Evolutionary conservation across 2,113 vertebrate species (phyloP).

Genomic region (Platanista minor): DNA sequence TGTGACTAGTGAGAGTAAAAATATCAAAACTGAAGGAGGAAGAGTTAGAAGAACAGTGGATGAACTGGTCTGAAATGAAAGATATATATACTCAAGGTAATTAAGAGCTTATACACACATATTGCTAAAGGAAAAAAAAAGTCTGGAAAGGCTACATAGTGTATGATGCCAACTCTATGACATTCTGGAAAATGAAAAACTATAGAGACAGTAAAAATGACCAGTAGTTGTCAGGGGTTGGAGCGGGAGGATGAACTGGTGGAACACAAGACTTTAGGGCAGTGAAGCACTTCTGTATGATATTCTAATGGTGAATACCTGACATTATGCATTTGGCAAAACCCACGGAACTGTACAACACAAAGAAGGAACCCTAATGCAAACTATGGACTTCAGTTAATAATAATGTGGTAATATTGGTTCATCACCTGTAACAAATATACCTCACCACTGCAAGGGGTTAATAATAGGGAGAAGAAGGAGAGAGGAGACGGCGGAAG

Average conservation of each 20-base stretch:
- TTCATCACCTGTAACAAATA: neutral
- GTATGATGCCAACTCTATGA: neutral
- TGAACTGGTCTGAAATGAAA: neutral
- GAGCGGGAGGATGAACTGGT: neutral
- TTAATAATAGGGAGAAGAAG: neutral
- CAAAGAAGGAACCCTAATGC: neutral
- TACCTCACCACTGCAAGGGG: no score
- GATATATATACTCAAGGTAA: neutral
- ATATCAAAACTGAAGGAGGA: neutral
- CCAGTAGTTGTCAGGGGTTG: neutral
- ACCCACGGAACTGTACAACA: fast-evolving
- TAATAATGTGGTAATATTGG: neutral
- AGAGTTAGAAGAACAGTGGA: neutral
- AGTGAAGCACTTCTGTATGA: neutral
- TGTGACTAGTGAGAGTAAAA: neutral
- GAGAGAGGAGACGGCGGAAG: no score
- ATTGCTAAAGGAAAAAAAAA: neutral
- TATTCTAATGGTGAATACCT: neutral
- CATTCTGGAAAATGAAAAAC: neutral
- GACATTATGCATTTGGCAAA: neutral
- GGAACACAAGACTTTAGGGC: neutral
- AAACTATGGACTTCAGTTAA: neutral
- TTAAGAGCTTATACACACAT: neutral
- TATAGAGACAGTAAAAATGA: neutral
- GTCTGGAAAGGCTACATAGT: neutral